Conservation (phyloP, 2,888 invertebrate genomes). For the Phymatocera aterrima region DNA sequence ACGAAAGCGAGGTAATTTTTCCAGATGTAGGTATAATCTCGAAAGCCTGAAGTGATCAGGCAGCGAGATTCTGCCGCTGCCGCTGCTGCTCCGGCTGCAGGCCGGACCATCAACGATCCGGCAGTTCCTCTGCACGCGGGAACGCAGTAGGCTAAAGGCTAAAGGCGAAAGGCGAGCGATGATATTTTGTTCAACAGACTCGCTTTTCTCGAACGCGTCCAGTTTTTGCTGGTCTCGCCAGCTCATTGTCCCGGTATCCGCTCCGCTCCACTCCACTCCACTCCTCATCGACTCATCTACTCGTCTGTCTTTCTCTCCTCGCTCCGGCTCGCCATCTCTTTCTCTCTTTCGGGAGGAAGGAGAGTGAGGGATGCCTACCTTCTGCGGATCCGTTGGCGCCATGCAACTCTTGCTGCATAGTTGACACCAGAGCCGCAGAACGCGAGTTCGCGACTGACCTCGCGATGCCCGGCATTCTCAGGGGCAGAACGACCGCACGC, state of each 20-base stretch:
- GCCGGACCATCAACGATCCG: background rate
- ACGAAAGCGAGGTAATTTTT: slow-evolving; percentile 21
- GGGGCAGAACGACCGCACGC: slow-evolving; percentile 25
- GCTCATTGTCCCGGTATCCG: slow-evolving; percentile 29
- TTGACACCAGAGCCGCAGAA: slow-evolving; percentile 32
- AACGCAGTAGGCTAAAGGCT: background rate
- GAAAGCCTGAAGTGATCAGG: background rate
- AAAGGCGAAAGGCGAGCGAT: background rate
- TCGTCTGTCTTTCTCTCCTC: background rate
- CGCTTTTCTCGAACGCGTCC: slow-evolving; percentile 2
- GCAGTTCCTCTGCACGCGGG: background rate
- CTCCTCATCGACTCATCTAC: background rate
- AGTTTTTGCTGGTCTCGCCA: slow-evolving; percentile 39
- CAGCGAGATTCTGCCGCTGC: background rate
- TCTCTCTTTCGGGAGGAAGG: background rate
- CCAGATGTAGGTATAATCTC: background rate
- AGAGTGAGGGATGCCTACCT: background rate
- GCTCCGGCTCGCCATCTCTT: too few relatives aligned
- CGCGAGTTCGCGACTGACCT: slow-evolving; percentile 13
- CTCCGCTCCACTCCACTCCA: background rate
- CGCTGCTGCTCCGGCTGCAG: background rate
- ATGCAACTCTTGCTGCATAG: slow-evolving; percentile 26
- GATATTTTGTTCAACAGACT: slow-evolving; percentile 15
- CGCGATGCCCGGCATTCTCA: slow-evolving; percentile 20
- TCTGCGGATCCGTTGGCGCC: slow-evolving; percentile 27